These are phyloP conservation scores for Halocaridina rubra DNA, from an alignment of 2,888 invertebrate genomes.

Conservation along the genomic window DNA sequence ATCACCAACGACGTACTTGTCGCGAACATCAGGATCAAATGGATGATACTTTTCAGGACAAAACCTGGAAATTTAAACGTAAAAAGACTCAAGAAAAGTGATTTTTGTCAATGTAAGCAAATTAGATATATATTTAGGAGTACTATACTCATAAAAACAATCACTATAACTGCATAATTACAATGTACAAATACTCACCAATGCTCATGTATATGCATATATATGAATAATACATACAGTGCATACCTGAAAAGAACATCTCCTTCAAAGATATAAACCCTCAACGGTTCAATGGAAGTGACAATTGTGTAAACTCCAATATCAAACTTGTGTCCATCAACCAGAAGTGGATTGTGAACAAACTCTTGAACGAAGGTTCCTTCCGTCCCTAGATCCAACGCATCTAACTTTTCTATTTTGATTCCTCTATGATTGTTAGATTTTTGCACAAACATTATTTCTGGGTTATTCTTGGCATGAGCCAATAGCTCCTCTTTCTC, in stretches of 20 bases:
- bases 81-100: background rate
- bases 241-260: constrained; percentile 88
- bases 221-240: too few relatives aligned
- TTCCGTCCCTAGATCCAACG: constrained; percentile 78
- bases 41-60: constrained; percentile 91
- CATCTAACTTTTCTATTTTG: constrained; percentile 77
- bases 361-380: constrained; percentile 93
- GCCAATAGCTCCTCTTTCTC: constrained; percentile 78
- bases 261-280: constrained; percentile 88
- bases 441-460: constrained; percentile 88
- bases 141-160: too few relatives aligned
- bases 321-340: constrained; percentile 96
- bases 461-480: constrained; percentile 77
- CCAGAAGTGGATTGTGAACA: constrained; percentile 85
- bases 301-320: constrained; percentile 93
- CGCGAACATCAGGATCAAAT: constrained; percentile 81
- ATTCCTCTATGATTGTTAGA: constrained; percentile 92
- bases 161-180: too few relatives aligned
- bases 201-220: too few relatives aligned
- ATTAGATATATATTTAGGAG: too few relatives aligned
- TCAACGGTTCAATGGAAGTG: constrained; percentile 89
- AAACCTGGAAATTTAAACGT: constrained; percentile 76
- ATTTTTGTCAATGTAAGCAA: too few relatives aligned
- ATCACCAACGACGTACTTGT: constrained; percentile 94
- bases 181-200: too few relatives aligned